Percentiles rank a stretch among this genome's conserved stretches.
Conservation (phyloP, 2,113 vertebrate species). For the Micronycteris hirsuta region DNA sequence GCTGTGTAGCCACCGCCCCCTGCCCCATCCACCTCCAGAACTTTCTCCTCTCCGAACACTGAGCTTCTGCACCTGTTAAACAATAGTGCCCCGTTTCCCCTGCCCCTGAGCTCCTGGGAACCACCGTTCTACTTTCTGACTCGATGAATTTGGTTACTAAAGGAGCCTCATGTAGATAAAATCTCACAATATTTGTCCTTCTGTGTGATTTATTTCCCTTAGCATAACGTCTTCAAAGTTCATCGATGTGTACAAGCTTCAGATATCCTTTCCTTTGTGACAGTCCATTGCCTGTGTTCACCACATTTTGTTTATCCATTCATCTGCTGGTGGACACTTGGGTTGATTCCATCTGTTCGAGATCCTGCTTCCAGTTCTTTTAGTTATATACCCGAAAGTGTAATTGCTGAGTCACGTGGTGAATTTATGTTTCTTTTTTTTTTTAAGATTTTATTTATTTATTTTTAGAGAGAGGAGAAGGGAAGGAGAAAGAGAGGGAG, state of each 20-base stretch:
- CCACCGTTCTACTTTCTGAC: not conserved
- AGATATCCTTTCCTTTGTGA: not conserved
- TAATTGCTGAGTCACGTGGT: not conserved
- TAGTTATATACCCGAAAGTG: not conserved
- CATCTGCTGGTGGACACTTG: too few relatives aligned
- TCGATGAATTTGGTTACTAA: not conserved
- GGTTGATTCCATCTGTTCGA: not conserved
- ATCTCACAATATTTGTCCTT: not conserved
- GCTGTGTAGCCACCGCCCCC: not conserved
- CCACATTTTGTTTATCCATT: not conserved
- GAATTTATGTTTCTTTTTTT: not conserved
- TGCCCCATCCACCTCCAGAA: not conserved
- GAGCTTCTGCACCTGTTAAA: not conserved
- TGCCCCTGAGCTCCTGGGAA: not conserved
- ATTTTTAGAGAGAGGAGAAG: too few relatives aligned
- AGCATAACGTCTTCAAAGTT: not conserved
- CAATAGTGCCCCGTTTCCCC: too few relatives aligned
- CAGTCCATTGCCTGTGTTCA: not conserved
- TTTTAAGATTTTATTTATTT: too few relatives aligned
- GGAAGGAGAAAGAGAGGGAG: too few relatives aligned
- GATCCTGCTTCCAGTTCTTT: not conserved
- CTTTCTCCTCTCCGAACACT: not conserved
- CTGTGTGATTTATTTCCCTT: not conserved
- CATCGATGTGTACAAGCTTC: too few relatives aligned
- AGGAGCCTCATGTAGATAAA: not conserved